Percentiles rank a stretch among this genome's conserved stretches.
Conservation (phyloP, 2,888 invertebrate species). For the Nemoura dubitans region DNA sequence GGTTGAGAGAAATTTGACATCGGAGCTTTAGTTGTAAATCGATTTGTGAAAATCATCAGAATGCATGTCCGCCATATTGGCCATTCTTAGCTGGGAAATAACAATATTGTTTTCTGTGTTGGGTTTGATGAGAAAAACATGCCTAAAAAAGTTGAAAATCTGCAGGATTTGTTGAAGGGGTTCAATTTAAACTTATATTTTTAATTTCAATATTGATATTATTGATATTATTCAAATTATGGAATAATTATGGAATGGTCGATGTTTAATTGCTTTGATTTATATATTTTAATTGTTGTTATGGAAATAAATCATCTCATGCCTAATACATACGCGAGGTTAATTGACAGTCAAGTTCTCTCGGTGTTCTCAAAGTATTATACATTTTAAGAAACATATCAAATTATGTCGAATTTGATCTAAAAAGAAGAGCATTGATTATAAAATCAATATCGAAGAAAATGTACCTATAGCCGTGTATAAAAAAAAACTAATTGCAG, state of each 20-base stretch:
- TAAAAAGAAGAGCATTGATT: neutral
- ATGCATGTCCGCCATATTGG: too few relatives aligned
- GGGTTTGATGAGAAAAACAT: neutral
- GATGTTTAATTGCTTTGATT: neutral
- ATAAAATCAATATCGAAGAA: neutral
- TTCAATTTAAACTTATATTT: neutral
- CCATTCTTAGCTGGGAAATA: too few relatives aligned
- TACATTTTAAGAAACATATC: neutral
- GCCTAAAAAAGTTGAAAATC: neutral
- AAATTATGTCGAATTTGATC: neutral
- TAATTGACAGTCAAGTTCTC: neutral
- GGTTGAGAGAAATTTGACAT: too few relatives aligned
- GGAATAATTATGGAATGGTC: too few relatives aligned
- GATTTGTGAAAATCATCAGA: too few relatives aligned
- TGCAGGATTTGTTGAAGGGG: neutral
- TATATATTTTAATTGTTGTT: neutral
- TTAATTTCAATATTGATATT: too few relatives aligned
- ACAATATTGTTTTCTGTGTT: too few relatives aligned
- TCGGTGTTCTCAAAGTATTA: constrained; percentile 1
- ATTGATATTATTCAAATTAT: neutral
- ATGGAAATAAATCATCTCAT: neutral
- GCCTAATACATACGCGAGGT: neutral
- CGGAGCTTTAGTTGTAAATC: too few relatives aligned
- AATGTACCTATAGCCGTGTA: neutral
- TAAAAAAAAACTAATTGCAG: neutral